These are phyloP conservation scores for Ibidorhyncha struthersii DNA, from an alignment of 2,113 vertebrate species.

Conservation along the genomic window DNA sequence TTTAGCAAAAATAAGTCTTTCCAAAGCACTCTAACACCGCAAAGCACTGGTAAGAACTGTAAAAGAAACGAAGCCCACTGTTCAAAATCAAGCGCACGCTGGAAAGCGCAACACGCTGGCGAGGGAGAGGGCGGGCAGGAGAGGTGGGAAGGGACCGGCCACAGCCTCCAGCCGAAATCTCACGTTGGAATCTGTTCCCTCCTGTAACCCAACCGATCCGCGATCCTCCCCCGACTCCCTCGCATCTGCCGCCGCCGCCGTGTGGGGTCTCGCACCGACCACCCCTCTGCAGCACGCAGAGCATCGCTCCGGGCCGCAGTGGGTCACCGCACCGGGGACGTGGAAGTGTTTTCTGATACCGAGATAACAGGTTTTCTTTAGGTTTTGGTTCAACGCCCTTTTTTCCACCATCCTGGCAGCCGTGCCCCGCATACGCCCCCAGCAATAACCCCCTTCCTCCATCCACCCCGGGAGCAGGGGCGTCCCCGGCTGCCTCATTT, in stretches of 20 bases:
- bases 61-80: not conserved
- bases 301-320: not conserved
- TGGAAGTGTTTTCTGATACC: too few relatives aligned
- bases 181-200: not conserved
- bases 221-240: not conserved
- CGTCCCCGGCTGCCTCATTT: not conserved
- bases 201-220: not conserved
- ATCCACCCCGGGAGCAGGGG: not conserved
- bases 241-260: not conserved
- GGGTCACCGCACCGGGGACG: not conserved
- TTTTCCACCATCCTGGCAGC: not conserved
- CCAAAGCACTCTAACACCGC: not conserved
- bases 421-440: rapidly evolving
- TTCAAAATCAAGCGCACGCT: rapidly evolving
- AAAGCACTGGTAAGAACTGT: rapidly evolving
- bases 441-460: not conserved
- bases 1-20: not conserved
- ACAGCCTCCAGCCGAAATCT: not conserved
- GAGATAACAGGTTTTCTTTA: not conserved
- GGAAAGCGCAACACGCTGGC: rapidly evolving
- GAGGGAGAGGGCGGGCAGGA: rapidly evolving
- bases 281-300: rapidly evolving
- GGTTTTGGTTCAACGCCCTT: not conserved
- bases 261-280: not conserved
- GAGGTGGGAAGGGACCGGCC: not conserved